Evolutionary conservation across 2,113 vertebrate genomes (phyloP), one percentile per base, ranked within the genome.

Genomic region (Myxocyprinus asiaticus): DNA sequence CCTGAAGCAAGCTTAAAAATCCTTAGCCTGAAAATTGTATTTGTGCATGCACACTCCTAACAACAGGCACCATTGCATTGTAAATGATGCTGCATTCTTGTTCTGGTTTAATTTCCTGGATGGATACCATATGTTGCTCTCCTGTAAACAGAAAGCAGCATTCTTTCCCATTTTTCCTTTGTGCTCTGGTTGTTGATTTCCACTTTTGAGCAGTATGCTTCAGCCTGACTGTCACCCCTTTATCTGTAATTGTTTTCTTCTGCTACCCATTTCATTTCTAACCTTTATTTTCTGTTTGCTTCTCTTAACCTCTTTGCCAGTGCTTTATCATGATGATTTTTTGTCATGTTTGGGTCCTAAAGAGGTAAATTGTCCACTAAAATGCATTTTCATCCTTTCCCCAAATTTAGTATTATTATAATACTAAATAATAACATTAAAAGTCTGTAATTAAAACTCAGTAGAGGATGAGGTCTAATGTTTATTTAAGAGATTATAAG

Each of bases 321-420:
- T 85, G 89, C 91, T 92, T 93, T 91, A 88, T 90, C 89, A 90
- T 90, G 92, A 90, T 89, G 90, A 91, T 82, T 92, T 84, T 87
- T 90, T 85, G 81, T 91, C 88, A 87, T 89, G 51, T 91, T 92
- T 86, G 84, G 89, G 87, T 85, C 53, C 88, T 86, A 88, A 92
- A 88, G 88, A 92, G 89, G 89, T 90, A 87, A 84, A 71, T 61
- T 76, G 68, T 70, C 61, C 80, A 78, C 79, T 55, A 75, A 79
- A 84, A 33, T 64, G 73, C 67, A 67, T 78, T 43, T 44, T 68
- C 75, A 77, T 83, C 12, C 7, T 68, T 44, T 45, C 59, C 53
- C 9, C n/a, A n/a, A n/a, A n/a, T n/a, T n/a, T n/a, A n/a, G n/a
- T n/a, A n/a, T n/a, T n/a, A n/a, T n/a, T n/a, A n/a, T n/a, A n/a